Base-by-base conservation (phyloP, 1,140 invertebrate species). In the Drosophila micromelanica region DNA sequence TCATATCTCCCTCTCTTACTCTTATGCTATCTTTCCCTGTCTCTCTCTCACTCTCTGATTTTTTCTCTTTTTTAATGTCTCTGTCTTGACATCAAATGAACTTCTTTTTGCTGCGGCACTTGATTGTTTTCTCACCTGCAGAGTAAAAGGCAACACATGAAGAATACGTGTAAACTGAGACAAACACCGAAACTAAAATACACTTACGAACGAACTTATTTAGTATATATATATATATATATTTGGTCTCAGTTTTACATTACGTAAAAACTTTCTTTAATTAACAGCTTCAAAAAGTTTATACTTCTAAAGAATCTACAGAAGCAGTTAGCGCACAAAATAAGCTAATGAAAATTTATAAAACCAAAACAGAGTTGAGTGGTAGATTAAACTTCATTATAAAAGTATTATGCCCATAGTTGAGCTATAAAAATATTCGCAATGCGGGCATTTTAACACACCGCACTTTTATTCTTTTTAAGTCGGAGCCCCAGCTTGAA, bases 61-160 rank as follows among this genome's bases (percentile, higher is more conserved):
- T 32, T 62, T n/a, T 52, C 37, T 51, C 5, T 23, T 15, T 37
- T 40, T 30, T 30, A 40, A 55, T 42, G 35, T 46, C 15, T 57
- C 38, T 30, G 38, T 63, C 35, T 38, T 15, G 32, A 35, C 60
- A 56, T 13, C 35, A 71, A 64, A 49, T 64, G 17, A 56, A 54
- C 68, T 72, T 42, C 49, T 61, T 68, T 54, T 20, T 73, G 38
- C 55, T 43, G 43, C 49, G 20, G 63, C 64, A 73, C 57, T 60
- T 46, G 75, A 84, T 68, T 82, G 79, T 84, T 82, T 82, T 81
- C 75, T 68, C 71, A 75, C 72, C 62, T 79, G 71, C 43, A 27
- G 15, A 17, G 12, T n/a, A 13, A 37, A 51, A 15, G 45, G n/a
- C 8, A 51, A 30, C 13, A 38, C 23, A 42, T 7, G 17, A 49